These are phyloP conservation scores for Coryphaenoides rupestris DNA, from an alignment of 2,113 vertebrate species.

Conservation along the genomic window DNA sequence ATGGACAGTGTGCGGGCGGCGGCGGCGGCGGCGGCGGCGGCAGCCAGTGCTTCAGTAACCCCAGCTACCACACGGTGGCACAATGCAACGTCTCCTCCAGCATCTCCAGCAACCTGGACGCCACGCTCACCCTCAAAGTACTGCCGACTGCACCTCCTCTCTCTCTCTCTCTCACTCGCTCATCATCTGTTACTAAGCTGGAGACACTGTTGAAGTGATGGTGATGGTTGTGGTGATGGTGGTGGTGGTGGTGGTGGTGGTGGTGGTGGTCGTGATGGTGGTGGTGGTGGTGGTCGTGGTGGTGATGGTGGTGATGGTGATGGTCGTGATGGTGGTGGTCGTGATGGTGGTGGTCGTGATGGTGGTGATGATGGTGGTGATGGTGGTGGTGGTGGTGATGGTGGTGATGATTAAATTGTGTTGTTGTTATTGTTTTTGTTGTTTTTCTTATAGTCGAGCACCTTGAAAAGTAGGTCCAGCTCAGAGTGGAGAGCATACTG, in stretches of 20 bases:
- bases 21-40: constrained; percentile 74
- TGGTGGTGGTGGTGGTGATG: no score
- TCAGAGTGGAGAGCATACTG: constrained; percentile 91
- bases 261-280: no score
- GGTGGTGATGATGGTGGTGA: no score
- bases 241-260: no score
- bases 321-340: neutral
- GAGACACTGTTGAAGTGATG: neutral
- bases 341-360: neutral
- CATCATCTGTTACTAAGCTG: no score
- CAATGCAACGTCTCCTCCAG: constrained; percentile 83
- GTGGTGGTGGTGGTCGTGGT: no score
- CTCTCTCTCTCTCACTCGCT: no score
- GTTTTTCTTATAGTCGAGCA: constrained; percentile 79
- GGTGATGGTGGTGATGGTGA: no score
- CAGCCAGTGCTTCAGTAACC: constrained; percentile 89
- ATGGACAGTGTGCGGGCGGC: constrained; percentile 45
- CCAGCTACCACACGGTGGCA: constrained; percentile 91
- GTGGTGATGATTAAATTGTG: no score
- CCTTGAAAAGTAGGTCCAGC: constrained; percentile 83
- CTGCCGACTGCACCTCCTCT: constrained; percentile 15
- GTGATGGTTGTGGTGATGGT: no score
- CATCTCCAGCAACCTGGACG: constrained; percentile 86
- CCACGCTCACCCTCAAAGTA: constrained; percentile 89
- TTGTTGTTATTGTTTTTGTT: constrained; percentile 35